These are phyloP conservation scores for Pomatorhinus ruficollis DNA, from an alignment of 2,113 vertebrate genomes.

Conservation along the genomic window DNA sequence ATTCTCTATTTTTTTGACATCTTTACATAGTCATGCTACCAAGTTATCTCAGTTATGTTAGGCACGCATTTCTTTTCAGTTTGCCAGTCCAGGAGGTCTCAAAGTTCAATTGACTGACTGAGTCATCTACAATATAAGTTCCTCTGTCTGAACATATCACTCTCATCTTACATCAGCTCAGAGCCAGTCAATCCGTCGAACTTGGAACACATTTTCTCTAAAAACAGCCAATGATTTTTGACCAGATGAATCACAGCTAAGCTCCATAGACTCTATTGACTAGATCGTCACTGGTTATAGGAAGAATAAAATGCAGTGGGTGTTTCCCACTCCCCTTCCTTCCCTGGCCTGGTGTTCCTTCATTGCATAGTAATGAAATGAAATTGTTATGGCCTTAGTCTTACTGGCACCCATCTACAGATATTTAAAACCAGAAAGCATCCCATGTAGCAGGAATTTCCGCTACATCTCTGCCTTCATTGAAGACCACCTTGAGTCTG, in stretches of 20 bases:
- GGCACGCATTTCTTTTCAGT: not conserved
- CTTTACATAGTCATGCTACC: not conserved
- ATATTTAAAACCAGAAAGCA: not conserved
- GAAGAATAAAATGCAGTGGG: not conserved
- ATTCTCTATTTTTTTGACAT: not conserved
- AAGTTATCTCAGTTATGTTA: not conserved
- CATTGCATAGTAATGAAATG: not conserved
- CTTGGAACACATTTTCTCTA: not conserved
- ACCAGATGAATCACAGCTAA: not conserved
- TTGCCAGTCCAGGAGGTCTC: conserved; percentile 11
- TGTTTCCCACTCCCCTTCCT: not conserved
- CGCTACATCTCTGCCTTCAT: not conserved
- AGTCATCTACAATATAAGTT: conserved; percentile 2
- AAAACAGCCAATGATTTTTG: conserved; percentile 30
- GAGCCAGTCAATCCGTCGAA: not conserved
- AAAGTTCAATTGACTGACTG: conserved; percentile 28
- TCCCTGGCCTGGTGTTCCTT: accelerated
- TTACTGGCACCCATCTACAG: not conserved
- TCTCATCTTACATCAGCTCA: not conserved
- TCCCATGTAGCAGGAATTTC: not conserved
- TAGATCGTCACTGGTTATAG: not conserved
- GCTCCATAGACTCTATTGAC: not conserved
- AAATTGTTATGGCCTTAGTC: not conserved
- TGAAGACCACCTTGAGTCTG: not conserved
- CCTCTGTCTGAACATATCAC: not conserved